Conservation (phyloP, 2,888 invertebrate species). For the Eristalis pertinax region DNA sequence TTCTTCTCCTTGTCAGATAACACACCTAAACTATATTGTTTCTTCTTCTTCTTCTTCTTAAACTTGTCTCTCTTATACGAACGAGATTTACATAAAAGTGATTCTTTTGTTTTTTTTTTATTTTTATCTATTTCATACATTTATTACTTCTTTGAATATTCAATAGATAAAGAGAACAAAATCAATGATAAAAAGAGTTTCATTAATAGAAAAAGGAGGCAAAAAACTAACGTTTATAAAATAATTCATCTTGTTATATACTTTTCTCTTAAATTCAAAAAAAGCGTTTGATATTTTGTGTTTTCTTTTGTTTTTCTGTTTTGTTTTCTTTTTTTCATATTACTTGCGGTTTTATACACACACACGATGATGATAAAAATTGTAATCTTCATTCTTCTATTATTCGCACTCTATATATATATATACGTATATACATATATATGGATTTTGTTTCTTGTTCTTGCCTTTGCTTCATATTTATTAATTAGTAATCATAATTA, state of each 20-base stretch:
- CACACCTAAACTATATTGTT: not conserved
- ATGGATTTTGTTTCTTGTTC: slow-evolving; percentile 49
- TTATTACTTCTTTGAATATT: slow-evolving; percentile 57
- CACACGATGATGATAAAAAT: slow-evolving; percentile 67
- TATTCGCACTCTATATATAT: slow-evolving; percentile 52
- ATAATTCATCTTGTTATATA: slow-evolving; percentile 36
- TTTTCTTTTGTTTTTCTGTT: slow-evolving; percentile 30
- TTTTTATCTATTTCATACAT: slow-evolving; percentile 53
- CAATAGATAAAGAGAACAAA: slow-evolving; percentile 52
- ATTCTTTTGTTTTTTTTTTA: too few species aligned
- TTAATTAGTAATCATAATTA: slow-evolving; percentile 72
- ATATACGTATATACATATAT: slow-evolving; percentile 63
- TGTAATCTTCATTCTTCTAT: slow-evolving; percentile 58
- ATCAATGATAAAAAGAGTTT: slow-evolving; percentile 28
- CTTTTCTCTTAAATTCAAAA: slow-evolving; percentile 58
- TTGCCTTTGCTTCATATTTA: slow-evolving; percentile 60
- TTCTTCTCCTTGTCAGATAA: not conserved
- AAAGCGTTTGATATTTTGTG: slow-evolving; percentile 68
- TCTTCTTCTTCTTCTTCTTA: not conserved
- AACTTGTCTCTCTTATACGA: not conserved
- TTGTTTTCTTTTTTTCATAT: slow-evolving; percentile 51
- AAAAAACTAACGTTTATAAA: slow-evolving; percentile 54
- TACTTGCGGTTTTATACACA: slow-evolving; percentile 63
- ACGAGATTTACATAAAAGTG: slow-evolving; percentile 13
- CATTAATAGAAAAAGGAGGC: slow-evolving; percentile 48